Evolutionary conservation across 2,888 invertebrate genomes (phyloP).

Genomic region (Drosophila mayaguana): DNA sequence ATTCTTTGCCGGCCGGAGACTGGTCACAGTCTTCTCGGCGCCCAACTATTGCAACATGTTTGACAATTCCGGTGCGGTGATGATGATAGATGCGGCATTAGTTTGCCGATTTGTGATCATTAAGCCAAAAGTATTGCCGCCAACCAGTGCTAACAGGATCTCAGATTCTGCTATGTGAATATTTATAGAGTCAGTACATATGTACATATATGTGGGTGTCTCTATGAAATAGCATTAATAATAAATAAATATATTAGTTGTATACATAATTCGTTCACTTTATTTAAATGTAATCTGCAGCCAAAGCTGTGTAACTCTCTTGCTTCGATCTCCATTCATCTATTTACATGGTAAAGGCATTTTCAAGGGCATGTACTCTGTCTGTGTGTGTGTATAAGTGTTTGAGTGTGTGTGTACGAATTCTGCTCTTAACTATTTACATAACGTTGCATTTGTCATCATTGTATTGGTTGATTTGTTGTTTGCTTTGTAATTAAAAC

Average conservation of each 20-base stretch:
- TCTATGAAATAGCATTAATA: background rate
- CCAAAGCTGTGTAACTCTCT: constrained; percentile 28
- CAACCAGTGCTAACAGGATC: background rate
- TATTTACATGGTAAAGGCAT: constrained; percentile 68
- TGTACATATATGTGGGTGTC: background rate
- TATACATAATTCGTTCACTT: constrained; percentile 57
- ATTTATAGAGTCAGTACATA: background rate
- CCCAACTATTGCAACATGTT: constrained; percentile 43
- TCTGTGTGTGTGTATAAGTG: constrained; percentile 21
- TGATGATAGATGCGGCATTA: constrained; percentile 8
- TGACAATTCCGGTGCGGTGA: constrained; percentile 29
- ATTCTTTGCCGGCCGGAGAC: constrained; percentile 30
- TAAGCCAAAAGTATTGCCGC: background rate
- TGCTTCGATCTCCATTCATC: constrained; percentile 20
- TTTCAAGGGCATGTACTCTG: constrained; percentile 52
- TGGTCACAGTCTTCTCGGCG: constrained; percentile 43
- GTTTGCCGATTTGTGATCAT: constrained; percentile 30
- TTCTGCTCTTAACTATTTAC: constrained; percentile 44
- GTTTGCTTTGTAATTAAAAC: constrained; percentile 60
- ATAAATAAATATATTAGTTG: constrained; percentile 12
- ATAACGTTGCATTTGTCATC: constrained; percentile 49
- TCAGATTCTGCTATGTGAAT: constrained; percentile 6
- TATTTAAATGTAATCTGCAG: constrained; percentile 53
- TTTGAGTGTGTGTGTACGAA: constrained; percentile 41
- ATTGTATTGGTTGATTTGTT: constrained; percentile 56